Base-by-base conservation (phyloP, 2,797 vertebrate species). In the Chaenodraco wilsoni region DNA sequence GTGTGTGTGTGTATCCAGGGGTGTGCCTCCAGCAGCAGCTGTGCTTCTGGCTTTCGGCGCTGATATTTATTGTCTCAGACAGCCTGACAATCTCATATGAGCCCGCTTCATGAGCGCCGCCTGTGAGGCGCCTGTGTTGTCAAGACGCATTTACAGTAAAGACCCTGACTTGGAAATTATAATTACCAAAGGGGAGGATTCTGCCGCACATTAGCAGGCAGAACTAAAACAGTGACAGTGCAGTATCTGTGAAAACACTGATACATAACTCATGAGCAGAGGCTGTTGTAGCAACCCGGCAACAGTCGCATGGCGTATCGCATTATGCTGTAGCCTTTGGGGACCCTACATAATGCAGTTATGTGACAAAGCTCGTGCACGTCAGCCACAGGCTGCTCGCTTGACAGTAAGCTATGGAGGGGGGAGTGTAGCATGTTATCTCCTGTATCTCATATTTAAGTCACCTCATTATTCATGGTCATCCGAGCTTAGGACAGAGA, bases 261-360 rank as follows among this genome's bases (percentile, higher is more conserved):
- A 90, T 90, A 83, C 82, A 90, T 85, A 87, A 91, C 79, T 87
- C 87, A 90, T 89, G 85, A 91, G 84, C 64, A 40, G 11, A 82
- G 37, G 76, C 73, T 81, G 85, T 84, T 82, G 84, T 65, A 82
- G 85, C 69, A 73, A 80, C 75, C 69, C 55, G 27, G 81, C 85
- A 82, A 82, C 82, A 77, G 85, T 70, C 31, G 61, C 31, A 1
- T 61, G 65, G 72, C 50, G 60, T 72, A 82, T 90, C 81, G 40
- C 84, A 90, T 92, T 89, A 91, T 90, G 87, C 87, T 41, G 69
- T 86, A 73, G 90, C 89, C 88, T 87, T 76, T 74, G 86, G 91
- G 90, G 84, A 88, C 76, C 65, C 87, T 89, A 78, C 89, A 91
- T 90, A 91, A 91, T 91, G 87, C 84, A 89, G 89, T 89, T 86